Evolutionary conservation across 2,113 vertebrate genomes (phyloP).

Genomic region (Epinephelus lanceolatus): DNA sequence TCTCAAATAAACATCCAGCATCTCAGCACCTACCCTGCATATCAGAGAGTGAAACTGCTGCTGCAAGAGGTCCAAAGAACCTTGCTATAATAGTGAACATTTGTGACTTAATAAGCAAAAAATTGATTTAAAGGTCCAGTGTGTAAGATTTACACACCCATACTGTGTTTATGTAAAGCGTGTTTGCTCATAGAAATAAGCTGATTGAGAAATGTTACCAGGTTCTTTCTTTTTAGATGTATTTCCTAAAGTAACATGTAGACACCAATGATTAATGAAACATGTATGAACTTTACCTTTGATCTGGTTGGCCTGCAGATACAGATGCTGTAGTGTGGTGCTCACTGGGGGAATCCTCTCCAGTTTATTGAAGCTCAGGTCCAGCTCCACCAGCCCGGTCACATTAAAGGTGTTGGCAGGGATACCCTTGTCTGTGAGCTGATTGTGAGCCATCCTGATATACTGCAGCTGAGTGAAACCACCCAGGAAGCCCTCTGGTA

Average conservation of each 20-base stretch:
- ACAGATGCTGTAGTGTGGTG: conserved; percentile 93
- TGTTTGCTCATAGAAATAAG: not conserved
- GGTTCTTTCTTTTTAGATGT: not conserved
- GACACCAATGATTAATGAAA: not conserved
- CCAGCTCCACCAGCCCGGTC: conserved; percentile 94
- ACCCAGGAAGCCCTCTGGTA: conserved; percentile 90
- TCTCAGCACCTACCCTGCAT: not conserved
- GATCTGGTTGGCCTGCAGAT: conserved; percentile 96
- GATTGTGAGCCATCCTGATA: conserved; percentile 92
- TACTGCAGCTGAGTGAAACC: conserved; percentile 90
- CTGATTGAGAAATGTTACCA: not conserved
- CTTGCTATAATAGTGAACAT: too few species aligned
- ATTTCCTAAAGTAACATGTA: not conserved
- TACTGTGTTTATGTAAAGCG: not conserved
- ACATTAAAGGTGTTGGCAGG: conserved; percentile 92
- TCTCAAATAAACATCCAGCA: not conserved
- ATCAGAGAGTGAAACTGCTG: not conserved
- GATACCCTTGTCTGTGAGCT: conserved; percentile 91
- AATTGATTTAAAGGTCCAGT: too few species aligned
- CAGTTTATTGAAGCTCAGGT: conserved; percentile 95
- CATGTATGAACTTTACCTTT: conserved; percentile 83
- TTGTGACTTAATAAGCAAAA: too few species aligned
- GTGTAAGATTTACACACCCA: not conserved
- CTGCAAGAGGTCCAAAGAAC: not conserved
- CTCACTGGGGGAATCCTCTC: conserved; percentile 94